Conservation (phyloP, 2,797 vertebrate species). For the Platyrinchus mystaceus region DNA sequence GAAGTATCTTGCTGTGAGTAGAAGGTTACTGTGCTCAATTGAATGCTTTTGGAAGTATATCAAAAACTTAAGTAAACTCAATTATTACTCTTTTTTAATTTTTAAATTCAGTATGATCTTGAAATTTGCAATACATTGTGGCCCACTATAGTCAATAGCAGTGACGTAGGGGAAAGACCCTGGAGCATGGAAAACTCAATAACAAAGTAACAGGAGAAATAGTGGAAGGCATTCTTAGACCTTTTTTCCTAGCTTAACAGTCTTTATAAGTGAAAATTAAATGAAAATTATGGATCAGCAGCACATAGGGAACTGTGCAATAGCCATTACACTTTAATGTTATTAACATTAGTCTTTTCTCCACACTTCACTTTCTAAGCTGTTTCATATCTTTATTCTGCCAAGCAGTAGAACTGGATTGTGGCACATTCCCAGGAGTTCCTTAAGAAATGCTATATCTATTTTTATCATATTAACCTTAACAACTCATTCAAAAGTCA, state of each 20-base stretch:
- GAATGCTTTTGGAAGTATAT: background rate
- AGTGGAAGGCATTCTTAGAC: background rate
- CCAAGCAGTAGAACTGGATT: background rate
- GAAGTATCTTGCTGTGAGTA: background rate
- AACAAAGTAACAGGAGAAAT: background rate
- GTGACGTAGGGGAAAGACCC: background rate
- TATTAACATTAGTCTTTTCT: background rate
- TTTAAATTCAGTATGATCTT: background rate
- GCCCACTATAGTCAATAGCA: background rate
- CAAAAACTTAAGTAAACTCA: background rate
- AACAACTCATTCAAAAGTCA: background rate
- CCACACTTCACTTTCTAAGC: background rate
- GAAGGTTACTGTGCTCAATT: background rate
- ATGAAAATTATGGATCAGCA: background rate
- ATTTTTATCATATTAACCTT: background rate
- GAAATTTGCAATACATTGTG: background rate
- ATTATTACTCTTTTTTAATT: too few relatives aligned
- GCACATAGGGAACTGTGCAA: background rate
- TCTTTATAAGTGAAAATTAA: background rate
- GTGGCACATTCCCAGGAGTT: background rate
- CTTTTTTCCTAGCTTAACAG: background rate
- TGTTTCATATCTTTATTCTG: background rate
- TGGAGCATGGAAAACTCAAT: background rate
- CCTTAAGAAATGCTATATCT: background rate
- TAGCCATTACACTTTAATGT: background rate